Percentiles rank a stretch among this genome's conserved stretches.
phyloP scores from a whole-genome alignment of 1,140 invertebrate species.

The Anagrus nilaparvatae region DNA sequence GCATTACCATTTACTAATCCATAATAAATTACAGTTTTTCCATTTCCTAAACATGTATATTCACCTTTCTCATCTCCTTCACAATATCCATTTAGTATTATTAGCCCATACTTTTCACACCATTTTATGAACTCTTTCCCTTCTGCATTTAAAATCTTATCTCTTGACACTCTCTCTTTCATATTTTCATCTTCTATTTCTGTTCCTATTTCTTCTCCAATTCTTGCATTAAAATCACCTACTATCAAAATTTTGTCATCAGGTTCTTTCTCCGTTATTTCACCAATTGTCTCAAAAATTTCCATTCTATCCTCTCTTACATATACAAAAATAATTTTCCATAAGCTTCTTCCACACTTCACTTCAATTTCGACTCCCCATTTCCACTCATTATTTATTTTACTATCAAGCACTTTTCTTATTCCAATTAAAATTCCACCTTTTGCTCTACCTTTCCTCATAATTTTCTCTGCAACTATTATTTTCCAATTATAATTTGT shows the following conservation, averaged over 20 bases:
- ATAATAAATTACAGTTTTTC: conserved; percentile 4
- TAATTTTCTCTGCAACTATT: conserved; percentile 9
- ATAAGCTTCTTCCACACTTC: conserved; percentile 5
- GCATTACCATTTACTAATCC: background rate
- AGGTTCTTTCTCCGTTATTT: background rate
- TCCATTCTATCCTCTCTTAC: no score
- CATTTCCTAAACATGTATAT: conserved; percentile 8
- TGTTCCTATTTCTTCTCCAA: conserved; percentile 7
- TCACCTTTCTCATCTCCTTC: conserved; percentile 13
- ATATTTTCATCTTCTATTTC: background rate
- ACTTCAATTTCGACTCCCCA: background rate
- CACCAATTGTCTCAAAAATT: no score
- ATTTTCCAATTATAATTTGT: conserved; percentile 13
- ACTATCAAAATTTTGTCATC: background rate
- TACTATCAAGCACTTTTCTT: conserved; percentile 5
- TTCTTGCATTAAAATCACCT: conserved; percentile 16
- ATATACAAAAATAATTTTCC: no score
- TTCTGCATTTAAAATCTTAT: conserved; percentile 11
- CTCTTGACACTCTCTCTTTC: conserved; percentile 5
- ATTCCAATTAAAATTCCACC: conserved; percentile 17
- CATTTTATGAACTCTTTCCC: conserved; percentile 9
- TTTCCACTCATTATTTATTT: background rate
- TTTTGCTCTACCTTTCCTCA: conserved; percentile 16
- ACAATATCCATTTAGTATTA: conserved; percentile 9
- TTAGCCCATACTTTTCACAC: conserved; percentile 4